Evolutionary conservation across 2,797 vertebrate species (phyloP).

Genomic region (Dermochelys coriacea): DNA sequence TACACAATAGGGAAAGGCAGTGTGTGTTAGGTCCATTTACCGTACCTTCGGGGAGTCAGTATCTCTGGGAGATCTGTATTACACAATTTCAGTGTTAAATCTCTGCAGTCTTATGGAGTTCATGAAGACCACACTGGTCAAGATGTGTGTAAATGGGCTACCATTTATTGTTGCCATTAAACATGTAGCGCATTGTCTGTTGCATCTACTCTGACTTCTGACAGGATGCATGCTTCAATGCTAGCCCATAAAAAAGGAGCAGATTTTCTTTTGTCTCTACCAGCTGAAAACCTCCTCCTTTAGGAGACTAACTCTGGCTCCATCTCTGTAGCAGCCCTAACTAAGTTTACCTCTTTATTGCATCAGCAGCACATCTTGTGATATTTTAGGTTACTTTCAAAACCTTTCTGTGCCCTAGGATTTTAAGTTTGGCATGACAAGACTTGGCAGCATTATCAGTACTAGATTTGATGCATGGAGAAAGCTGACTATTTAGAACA

Average conservation of each 20-base stretch:
- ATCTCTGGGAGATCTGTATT: not conserved
- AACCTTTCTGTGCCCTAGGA: not conserved
- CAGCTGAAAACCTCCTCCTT: not conserved
- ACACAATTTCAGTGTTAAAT: not conserved
- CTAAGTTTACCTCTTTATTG: not conserved
- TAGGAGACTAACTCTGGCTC: not conserved
- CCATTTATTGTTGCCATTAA: not conserved
- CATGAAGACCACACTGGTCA: not conserved
- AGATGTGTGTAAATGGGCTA: not conserved
- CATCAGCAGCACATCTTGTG: not conserved
- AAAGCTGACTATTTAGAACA: not conserved
- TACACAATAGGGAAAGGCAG: not conserved
- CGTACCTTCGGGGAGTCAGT: not conserved
- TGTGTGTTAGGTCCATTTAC: not conserved
- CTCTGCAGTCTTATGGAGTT: not conserved
- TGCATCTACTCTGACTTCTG: not conserved
- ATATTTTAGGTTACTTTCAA: not conserved
- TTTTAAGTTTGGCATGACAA: not conserved
- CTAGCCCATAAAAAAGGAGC: not conserved
- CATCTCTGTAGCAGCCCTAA: not conserved
- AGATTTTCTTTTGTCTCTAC: not conserved
- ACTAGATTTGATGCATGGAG: fast-evolving
- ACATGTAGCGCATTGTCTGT: not conserved
- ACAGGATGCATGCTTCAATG: not conserved
- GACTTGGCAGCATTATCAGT: not conserved